Base-by-base conservation (phyloP, 2,113 vertebrate genomes). In the Amphiprion percula region DNA sequence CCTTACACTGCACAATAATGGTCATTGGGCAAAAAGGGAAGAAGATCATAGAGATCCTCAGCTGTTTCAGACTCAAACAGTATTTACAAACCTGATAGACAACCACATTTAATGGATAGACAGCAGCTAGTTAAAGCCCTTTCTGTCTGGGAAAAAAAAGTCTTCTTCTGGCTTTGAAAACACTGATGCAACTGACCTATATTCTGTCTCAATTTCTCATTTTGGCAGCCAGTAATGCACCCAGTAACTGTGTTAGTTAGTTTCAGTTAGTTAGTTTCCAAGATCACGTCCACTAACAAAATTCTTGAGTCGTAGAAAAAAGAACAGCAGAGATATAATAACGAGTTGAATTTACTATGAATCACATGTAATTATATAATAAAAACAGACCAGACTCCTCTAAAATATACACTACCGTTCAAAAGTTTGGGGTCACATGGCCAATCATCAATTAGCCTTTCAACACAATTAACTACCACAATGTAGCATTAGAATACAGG, bases 131-230 rank as follows among this genome's bases (percentile, higher is more conserved):
- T 80, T 77, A 59, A 71, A 83, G 15, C 46, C 23, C 9, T 30
- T 54, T 47, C 33, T 39, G 54, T 63, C 54, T 63, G n/a, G 46
- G 46, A 76, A 56, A 71, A 33, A 5, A 12, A 3, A 30, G 26
- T 26, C 26, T 26, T 26, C 54, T 21, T 67, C 16, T 17, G 23
- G 52, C 23, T 47, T 26, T 62, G 65, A 82, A 79, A 70, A 76
- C 39, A 67, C 33, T 37, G 54, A 76, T 56, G 60, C 68, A 74
- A 41, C 41, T 82, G 80, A 86, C 87, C 86, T 80, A 89, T 62
- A 88, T 85, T 77, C 56, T 26, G 23, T 74, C 69, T 46, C 49
- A 33, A 71, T 68, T 71, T 84, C 82, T 74, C 60, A 10, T 77
- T 80, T 82, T 55, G 39, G 44, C 39, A 74, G 46, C 19, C 33